Conservation (phyloP, 37 sponge, comb jelly and placozoan species). For the Eunapius fragilis region DNA sequence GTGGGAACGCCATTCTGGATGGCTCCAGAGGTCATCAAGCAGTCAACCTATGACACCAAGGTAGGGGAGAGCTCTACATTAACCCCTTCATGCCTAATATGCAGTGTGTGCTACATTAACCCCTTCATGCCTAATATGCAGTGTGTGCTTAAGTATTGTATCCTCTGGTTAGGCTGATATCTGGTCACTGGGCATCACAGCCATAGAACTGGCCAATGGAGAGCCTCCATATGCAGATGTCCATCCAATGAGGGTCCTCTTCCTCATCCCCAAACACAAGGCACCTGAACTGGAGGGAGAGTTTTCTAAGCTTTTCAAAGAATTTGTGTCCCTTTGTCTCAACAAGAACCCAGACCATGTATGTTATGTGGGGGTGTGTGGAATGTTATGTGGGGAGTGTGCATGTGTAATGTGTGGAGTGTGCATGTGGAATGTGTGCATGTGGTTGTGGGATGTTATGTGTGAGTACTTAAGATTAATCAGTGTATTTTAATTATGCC, state of each 20-base stretch:
- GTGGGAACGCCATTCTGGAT: slow-evolving; percentile 95
- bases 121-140: too few species aligned
- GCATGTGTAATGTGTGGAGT: too few species aligned
- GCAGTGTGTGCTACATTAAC: too few species aligned
- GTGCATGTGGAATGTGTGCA: too few species aligned
- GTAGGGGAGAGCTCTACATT: too few species aligned
- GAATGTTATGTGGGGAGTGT: not conserved
- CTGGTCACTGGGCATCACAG: slow-evolving; percentile 99
- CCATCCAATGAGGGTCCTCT: slow-evolving; percentile 98
- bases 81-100: too few species aligned
- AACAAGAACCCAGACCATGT: slow-evolving; percentile 96
- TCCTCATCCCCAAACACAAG: slow-evolving; percentile 95
- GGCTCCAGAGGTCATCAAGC: slow-evolving; percentile 94
- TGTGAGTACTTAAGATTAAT: not conserved
- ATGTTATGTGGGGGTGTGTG: not conserved
- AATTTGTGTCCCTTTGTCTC: slow-evolving; percentile 94
- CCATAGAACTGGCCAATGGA: slow-evolving; percentile 95
- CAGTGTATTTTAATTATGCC: too few species aligned
- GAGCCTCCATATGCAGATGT: slow-evolving; percentile 94
- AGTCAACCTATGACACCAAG: slow-evolving; percentile 89
- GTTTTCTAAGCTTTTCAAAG: slow-evolving; percentile 91
- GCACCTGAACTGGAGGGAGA: slow-evolving; percentile 95
- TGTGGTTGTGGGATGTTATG: not conserved
- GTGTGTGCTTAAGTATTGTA: too few species aligned
- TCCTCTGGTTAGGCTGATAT: slow-evolving; percentile 88